Percentiles rank a stretch among this genome's conserved stretches.
Conservation (phyloP, 53 echinoderm and acorn worm genomes). For the Antedon mediterranea region DNA sequence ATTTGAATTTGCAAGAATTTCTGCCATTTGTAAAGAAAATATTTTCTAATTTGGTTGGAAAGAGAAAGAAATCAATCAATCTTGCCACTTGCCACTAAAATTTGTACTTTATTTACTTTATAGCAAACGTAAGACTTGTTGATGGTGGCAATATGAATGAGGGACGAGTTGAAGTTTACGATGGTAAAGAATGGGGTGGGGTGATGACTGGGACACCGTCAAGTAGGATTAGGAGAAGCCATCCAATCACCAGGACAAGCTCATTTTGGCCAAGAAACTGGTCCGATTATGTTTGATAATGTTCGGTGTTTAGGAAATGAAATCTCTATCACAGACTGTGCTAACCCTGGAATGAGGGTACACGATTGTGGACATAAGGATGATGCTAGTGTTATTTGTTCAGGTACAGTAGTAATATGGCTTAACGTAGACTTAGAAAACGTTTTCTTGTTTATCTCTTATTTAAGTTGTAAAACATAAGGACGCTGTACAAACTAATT, state of each 20-base stretch:
- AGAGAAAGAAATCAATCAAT: no score
- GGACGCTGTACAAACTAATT: no score
- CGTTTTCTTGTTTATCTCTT: no score
- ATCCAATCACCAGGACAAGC: constrained; percentile 1
- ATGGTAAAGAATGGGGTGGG: constrained; percentile 27
- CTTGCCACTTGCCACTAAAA: no score
- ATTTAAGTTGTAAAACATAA: no score
- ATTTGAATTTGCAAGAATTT: no score
- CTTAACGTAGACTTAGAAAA: no score
- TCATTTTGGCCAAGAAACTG: no score
- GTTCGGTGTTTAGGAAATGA: constrained; percentile 37
- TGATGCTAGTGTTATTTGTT: constrained; percentile 42
- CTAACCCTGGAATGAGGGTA: constrained; percentile 1
- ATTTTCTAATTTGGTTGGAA: no score
- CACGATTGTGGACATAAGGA: constrained; percentile 31
- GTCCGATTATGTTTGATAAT: constrained; percentile 36
- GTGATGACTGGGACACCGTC: constrained; percentile 29
- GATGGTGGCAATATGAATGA: constrained; percentile 10
- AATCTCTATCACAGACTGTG: constrained; percentile 16
- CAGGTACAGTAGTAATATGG: no score
- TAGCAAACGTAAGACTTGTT: constrained; percentile 15
- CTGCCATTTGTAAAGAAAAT: no score
- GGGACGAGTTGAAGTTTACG: constrained; percentile 27
- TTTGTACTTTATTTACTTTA: no score
- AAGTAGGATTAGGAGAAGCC: constrained; percentile 33